A percentile compares a stretch with the other conserved stretches of the same genome.
Evolutionary conservation across 2,113 vertebrate species (phyloP).

Genomic region (Pseudolaguvia tuberculata): DNA sequence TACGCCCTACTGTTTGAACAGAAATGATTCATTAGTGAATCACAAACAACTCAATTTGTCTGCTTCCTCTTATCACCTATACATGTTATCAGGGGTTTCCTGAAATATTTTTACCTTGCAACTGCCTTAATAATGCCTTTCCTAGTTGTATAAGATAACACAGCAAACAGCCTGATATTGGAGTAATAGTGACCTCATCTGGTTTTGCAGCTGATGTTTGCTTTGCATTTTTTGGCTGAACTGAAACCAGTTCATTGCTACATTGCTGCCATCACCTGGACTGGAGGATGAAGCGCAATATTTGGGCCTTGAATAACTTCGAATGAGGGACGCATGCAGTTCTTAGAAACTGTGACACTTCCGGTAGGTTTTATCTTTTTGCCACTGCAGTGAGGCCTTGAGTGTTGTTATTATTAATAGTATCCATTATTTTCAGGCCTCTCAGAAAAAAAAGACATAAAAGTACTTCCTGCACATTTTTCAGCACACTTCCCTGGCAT

Average conservation of each 20-base stretch:
- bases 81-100: no score
- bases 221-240: background rate
- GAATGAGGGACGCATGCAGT: background rate
- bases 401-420: background rate
- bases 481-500: no score
- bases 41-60: no score
- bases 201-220: background rate
- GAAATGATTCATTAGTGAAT: no score
- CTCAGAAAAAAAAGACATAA: background rate
- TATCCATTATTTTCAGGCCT: background rate
- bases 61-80: no score
- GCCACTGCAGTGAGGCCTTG: background rate
- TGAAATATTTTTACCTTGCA: no score
- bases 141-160: no score
- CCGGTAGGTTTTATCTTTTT: conserved; percentile 1
- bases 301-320: background rate
- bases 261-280: background rate
- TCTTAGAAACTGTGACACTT: background rate
- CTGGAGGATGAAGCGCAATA: background rate
- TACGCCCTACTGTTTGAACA: background rate
- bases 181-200: conserved; percentile 9
- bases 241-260: background rate
- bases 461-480: background rate
- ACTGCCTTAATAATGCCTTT: no score
- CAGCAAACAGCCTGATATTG: background rate